Evolutionary conservation across 2,888 invertebrate genomes (phyloP), one percentile per base, ranked within the genome.

Genomic region (Rhamnusium bicolor): DNA sequence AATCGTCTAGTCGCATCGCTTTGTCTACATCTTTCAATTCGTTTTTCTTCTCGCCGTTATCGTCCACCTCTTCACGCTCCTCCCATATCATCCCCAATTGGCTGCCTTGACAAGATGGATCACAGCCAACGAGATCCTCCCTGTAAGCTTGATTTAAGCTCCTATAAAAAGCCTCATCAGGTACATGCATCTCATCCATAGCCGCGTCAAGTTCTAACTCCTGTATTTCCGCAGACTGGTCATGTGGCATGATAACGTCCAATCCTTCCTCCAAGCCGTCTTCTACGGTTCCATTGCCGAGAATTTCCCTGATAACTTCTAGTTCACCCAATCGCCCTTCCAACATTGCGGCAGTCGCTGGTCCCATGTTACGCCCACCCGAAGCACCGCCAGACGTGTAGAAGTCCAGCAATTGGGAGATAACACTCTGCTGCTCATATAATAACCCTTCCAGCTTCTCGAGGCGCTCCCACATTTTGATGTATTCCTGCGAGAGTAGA

Each of bases 381-480:
- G 90, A 89, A 65, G 85, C 80, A 75, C 92, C 91, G 78, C 92
- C 91, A 10, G 89, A 86, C 0, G 93, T 91, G 86, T 94, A 94
- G 88, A 94, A 93, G 85, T 94, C 94, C 85, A 97, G 92, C 83
- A 97, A 90, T 85, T 96, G 96, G 65, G 94, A 93, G 82, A 97
- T 96, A 53, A 97, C 96, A 81, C 95, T 94, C 87, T 97, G 97
- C 87, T 97, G 97, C 85, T 97, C 96, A 86, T 94, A 93, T 2
- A 97, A 91, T 74, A 97, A 91, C 19, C 94, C 92, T 86, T 97
- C 97, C 27, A 97, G 89, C 87, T 96, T 95, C 85, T 97, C 97
- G 73, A 97, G 89, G 54, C 96, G 91, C 84, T 95, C 95, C 96
- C 97, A 97, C 94, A 97, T 97, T 86, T 96, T 95, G 66, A 96